phyloP scores from a whole-genome alignment of 2,113 vertebrate species.

The Coracopsis vasa region DNA sequence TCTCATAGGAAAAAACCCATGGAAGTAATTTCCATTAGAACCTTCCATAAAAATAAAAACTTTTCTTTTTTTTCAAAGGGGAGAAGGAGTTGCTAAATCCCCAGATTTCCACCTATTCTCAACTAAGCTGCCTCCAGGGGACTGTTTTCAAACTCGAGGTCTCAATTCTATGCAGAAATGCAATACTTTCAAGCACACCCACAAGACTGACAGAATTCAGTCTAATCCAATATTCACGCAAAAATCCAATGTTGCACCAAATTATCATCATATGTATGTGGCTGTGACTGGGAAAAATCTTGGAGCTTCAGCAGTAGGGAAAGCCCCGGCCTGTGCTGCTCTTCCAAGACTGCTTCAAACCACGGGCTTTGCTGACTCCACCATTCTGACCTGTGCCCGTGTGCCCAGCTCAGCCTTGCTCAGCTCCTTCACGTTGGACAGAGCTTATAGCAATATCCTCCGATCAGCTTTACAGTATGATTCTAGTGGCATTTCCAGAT shows the following conservation, averaged over 20 bases:
- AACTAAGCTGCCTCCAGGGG: background rate
- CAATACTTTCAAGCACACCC: background rate
- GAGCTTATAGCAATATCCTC: background rate
- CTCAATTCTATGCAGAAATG: background rate
- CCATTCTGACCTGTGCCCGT: accelerated
- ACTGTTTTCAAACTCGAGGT: background rate
- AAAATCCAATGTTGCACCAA: background rate
- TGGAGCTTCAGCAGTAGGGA: background rate
- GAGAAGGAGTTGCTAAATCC: background rate
- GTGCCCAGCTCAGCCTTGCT: background rate
- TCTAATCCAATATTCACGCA: background rate
- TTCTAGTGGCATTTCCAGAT: background rate
- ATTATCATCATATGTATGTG: accelerated
- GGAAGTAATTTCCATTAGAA: background rate
- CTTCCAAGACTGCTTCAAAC: background rate
- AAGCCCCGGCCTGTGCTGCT: background rate
- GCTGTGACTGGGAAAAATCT: background rate
- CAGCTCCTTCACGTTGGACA: accelerated
- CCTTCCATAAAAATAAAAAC: background rate
- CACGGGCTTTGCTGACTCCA: accelerated
- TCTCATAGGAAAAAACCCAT: background rate
- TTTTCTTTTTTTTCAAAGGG: background rate
- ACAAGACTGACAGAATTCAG: background rate
- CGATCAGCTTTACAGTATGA: too few species aligned
- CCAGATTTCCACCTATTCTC: background rate